These are phyloP conservation scores for Bombylius major DNA, from an alignment of 2,888 invertebrate species.

Conservation along the genomic window DNA sequence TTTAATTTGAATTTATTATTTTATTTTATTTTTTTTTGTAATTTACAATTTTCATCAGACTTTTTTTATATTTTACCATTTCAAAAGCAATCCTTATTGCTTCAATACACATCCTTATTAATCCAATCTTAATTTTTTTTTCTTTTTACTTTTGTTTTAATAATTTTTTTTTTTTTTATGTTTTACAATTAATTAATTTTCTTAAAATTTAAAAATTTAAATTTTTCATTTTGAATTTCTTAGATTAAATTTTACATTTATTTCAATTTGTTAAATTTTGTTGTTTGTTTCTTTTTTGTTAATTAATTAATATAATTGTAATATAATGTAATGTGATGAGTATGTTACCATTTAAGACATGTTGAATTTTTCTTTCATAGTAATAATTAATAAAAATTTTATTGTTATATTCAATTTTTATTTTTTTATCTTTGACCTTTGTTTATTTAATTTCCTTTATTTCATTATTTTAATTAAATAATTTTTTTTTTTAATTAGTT, in stretches of 20 bases:
- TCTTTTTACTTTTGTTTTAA: neutral
- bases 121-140: neutral
- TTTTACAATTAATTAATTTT: neutral
- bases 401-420: neutral
- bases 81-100: no score
- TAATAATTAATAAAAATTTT: no score
- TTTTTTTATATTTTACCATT: no score
- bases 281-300: neutral
- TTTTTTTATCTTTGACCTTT: constrained; percentile 1
- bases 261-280: neutral
- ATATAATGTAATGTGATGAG: no score
- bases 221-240: neutral
- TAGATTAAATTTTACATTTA: neutral
- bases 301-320: no score
- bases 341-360: no score
- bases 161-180: neutral
- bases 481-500: constrained; percentile 1
- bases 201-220: no score
- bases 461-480: constrained; percentile 2
- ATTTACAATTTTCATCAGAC: no score
- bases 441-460: neutral
- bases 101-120: no score
- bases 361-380: no score
- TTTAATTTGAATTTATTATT: no score
- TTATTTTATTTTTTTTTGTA: no score